phyloP scores from a whole-genome alignment of 2,113 vertebrate species.

The Polypterus senegalus region DNA sequence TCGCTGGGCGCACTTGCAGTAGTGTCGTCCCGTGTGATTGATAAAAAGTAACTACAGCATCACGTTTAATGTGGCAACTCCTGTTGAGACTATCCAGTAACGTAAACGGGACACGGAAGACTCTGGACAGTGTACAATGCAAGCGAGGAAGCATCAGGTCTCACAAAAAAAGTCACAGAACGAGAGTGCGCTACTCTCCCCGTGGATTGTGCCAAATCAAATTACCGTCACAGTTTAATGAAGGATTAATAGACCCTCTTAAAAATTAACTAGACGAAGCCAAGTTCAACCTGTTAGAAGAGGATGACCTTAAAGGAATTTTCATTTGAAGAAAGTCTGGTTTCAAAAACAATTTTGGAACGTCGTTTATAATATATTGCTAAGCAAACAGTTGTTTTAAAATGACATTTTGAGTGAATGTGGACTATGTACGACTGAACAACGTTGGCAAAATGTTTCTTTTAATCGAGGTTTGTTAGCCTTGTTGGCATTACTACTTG shows the following conservation, averaged over 20 bases:
- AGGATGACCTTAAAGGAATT: too few species aligned
- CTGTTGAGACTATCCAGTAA: conserved; percentile 37
- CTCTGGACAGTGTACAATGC: background rate
- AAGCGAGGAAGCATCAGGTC: too few species aligned
- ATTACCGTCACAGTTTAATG: too few species aligned
- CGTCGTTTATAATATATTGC: conserved; percentile 20
- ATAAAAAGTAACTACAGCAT: conserved; percentile 28
- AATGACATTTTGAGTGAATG: conserved; percentile 19
- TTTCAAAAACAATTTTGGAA: conserved; percentile 15
- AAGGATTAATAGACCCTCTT: too few species aligned
- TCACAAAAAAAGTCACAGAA: too few species aligned
- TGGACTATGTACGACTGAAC: conserved; percentile 44
- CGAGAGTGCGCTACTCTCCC: too few species aligned
- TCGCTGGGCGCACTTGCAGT: background rate
- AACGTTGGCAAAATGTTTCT: conserved; percentile 36
- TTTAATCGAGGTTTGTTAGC: conserved; percentile 45
- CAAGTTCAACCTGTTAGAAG: too few species aligned
- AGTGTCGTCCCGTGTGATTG: conserved; percentile 22
- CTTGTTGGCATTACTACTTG: conserved; percentile 81
- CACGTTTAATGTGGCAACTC: conserved; percentile 41
- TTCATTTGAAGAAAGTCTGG: background rate
- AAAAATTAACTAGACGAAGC: too few species aligned
- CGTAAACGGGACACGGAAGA: conserved; percentile 20
- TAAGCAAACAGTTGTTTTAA: conserved; percentile 28
- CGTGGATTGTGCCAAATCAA: too few species aligned